Percentiles rank a stretch among this genome's conserved stretches.
phyloP scores from a whole-genome alignment of 2,888 invertebrate genomes.

The Galeruca laticollis region DNA sequence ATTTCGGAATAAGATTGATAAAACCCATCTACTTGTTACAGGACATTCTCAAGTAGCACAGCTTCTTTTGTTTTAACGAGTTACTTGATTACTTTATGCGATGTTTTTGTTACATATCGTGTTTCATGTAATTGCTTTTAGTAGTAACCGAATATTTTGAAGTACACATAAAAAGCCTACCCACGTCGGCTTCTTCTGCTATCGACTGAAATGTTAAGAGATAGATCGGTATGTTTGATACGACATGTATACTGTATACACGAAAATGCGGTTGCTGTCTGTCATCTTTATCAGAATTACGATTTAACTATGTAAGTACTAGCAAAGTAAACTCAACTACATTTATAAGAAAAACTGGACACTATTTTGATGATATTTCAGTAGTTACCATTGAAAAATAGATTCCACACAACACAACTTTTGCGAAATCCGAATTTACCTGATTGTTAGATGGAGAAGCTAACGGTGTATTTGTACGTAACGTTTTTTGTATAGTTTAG shows the following conservation, averaged over 20 bases:
- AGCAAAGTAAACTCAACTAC: too few species aligned
- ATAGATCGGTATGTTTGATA: not conserved
- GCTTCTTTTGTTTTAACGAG: constrained; percentile 4
- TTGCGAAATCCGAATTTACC: too few species aligned
- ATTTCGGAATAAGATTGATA: not conserved
- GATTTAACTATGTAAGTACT: too few species aligned
- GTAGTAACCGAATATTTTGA: constrained; percentile 21
- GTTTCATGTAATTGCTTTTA: constrained; percentile 18
- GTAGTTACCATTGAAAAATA: too few species aligned
- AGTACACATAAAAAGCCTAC: constrained; percentile 15
- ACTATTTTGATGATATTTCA: too few species aligned
- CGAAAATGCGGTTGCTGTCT: not conserved
- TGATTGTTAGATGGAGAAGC: too few species aligned
- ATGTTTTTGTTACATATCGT: constrained; percentile 15
- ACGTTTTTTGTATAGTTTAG: too few species aligned
- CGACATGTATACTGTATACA: not conserved
- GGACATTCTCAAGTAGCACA: constrained; percentile 5
- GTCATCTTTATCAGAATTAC: too few species aligned
- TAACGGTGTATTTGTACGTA: too few species aligned
- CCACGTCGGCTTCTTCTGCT: constrained; percentile 15
- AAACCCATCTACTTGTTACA: constrained; percentile 5
- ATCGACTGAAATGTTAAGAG: not conserved
- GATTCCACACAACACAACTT: too few species aligned
- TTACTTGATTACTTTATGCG: constrained; percentile 3
- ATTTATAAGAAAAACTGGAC: too few species aligned